Conservation (phyloP, 2,797 vertebrate species). For the Cuniculus paca region DNA sequence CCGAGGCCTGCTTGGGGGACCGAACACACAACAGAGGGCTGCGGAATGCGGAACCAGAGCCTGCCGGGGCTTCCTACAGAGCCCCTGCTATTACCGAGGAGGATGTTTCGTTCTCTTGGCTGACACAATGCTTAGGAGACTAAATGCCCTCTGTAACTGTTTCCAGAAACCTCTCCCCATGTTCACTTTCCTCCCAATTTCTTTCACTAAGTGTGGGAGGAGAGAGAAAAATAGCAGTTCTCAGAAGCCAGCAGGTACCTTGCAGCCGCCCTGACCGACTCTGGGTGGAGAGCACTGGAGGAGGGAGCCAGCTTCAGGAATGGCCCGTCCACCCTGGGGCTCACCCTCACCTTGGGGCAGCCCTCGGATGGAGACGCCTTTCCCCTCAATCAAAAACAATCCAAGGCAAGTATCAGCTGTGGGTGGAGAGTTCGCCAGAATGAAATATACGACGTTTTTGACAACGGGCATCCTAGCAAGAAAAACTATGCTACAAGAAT, state of each 20-base stretch:
- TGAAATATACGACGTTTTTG: not conserved
- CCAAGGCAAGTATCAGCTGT: accelerated
- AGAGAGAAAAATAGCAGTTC: conserved; percentile 68
- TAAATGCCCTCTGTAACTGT: not conserved
- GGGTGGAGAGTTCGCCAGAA: accelerated
- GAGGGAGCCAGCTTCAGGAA: not conserved
- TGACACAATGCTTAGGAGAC: not conserved
- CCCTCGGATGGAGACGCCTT: not conserved
- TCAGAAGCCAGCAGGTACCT: conserved; percentile 46
- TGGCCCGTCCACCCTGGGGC: accelerated
- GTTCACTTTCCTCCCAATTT: not conserved
- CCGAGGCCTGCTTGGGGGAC: not conserved
- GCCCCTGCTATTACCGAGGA: not conserved
- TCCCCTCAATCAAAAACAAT: not conserved
- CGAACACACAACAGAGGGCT: not conserved
- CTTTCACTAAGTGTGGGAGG: conserved; percentile 33
- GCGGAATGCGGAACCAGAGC: not conserved
- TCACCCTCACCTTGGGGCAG: not conserved
- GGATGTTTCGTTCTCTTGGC: not conserved
- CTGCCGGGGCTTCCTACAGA: not conserved
- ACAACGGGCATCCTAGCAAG: not conserved
- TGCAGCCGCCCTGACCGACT: not conserved
- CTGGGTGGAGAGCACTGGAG: not conserved
- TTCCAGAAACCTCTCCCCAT: conserved; percentile 21
- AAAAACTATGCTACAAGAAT: not conserved